Percentiles rank a stretch among this genome's conserved stretches.
Evolutionary conservation across 2,113 vertebrate genomes (phyloP).

Genomic region (Vireo altiloquus): DNA sequence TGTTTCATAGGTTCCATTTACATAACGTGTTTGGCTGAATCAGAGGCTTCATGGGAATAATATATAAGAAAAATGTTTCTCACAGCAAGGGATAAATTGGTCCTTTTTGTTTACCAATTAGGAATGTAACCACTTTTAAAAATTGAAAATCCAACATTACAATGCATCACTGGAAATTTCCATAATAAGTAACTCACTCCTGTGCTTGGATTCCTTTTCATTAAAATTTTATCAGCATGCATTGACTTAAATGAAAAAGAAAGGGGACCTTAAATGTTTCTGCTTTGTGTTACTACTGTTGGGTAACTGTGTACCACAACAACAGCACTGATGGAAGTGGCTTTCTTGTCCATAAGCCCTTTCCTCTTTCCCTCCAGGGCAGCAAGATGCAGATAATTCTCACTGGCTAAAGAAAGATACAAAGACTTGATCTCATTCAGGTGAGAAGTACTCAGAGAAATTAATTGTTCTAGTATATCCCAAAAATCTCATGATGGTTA

Average conservation of each 20-base stretch:
- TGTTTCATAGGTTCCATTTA: slow-evolving; percentile 24
- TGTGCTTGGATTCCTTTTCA: neutral
- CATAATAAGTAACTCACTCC: neutral
- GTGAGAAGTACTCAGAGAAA: slow-evolving; percentile 47
- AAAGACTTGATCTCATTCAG: slow-evolving; percentile 62
- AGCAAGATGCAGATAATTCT: neutral
- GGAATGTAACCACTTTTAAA: slow-evolving; percentile 9
- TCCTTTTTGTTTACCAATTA: slow-evolving; percentile 31
- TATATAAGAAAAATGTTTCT: slow-evolving; percentile 17
- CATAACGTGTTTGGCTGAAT: slow-evolving; percentile 14
- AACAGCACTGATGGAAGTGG: neutral
- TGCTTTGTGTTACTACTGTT: neutral
- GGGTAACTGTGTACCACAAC: neutral
- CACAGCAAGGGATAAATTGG: slow-evolving; percentile 31
- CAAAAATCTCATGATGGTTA: slow-evolving; percentile 35
- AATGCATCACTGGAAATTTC: neutral
- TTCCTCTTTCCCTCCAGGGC: neutral
- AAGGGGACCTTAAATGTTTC: neutral
- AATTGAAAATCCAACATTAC: slow-evolving; percentile 23
- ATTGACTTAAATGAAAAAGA: neutral
- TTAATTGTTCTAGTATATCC: slow-evolving; percentile 10
- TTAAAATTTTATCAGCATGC: neutral
- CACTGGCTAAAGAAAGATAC: slow-evolving; percentile 15
- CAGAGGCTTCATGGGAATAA: slow-evolving; percentile 26
- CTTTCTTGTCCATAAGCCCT: neutral